Percentiles rank a stretch among this genome's conserved stretches.
phyloP scores from a whole-genome alignment of 2,797 vertebrate species.

The Acanthornis magna region DNA sequence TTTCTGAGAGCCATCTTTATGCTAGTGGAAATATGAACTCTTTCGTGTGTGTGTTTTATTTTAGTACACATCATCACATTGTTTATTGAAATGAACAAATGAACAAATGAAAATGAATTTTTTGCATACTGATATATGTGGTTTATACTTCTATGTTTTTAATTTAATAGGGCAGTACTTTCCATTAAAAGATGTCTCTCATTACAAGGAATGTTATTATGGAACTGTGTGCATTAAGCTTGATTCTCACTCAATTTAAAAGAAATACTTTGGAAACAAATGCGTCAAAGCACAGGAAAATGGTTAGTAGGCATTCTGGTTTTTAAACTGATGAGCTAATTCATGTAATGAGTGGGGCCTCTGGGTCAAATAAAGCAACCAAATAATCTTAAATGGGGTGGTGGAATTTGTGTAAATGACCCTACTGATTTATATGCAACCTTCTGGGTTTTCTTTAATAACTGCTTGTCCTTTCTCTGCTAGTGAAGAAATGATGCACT shows the following conservation, averaged over 20 bases:
- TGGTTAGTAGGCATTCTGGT: slow-evolving; percentile 12
- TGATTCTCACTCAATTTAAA: slow-evolving; percentile 66
- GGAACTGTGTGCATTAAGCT: slow-evolving; percentile 32
- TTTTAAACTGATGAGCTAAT: slow-evolving; percentile 44
- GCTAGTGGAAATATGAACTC: not conserved
- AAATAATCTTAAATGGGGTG: slow-evolving; percentile 36
- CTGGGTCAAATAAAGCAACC: slow-evolving; percentile 53
- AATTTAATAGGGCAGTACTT: slow-evolving; percentile 52
- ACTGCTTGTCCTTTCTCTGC: not conserved
- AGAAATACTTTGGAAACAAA: slow-evolving; percentile 53
- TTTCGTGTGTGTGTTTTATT: not conserved
- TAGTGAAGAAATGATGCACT: not conserved
- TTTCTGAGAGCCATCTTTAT: not conserved
- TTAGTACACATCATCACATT: slow-evolving; percentile 19
- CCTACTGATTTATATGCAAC: slow-evolving; percentile 1
- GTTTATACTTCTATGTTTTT: slow-evolving; percentile 42
- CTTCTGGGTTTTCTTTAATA: slow-evolving; percentile 32
- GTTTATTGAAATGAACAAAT: slow-evolving; percentile 55
- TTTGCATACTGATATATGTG: slow-evolving; percentile 4
- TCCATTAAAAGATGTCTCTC: slow-evolving; percentile 53
- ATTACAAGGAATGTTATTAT: slow-evolving; percentile 57
- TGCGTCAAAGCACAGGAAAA: slow-evolving; percentile 50
- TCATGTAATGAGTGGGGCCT: not conserved
- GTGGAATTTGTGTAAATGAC: slow-evolving; percentile 27
- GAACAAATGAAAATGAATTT: no score